These are phyloP conservation scores for Frankliniella fusca DNA, from an alignment of 2,888 invertebrate species.

Conservation along the genomic window DNA sequence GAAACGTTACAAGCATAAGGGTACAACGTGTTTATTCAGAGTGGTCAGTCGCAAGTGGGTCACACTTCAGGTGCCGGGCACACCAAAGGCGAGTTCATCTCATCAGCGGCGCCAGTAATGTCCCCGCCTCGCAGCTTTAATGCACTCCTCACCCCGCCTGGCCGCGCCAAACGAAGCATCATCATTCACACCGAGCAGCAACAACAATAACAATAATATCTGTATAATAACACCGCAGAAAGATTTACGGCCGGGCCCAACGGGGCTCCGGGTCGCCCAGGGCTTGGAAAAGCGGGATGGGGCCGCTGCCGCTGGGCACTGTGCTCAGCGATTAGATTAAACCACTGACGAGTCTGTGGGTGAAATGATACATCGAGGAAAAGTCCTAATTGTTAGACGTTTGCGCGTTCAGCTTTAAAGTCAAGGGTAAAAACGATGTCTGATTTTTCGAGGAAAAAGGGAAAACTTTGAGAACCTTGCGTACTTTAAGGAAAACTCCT, in stretches of 20 bases:
- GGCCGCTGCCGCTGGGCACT: not conserved
- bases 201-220: not conserved
- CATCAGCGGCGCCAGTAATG: not conserved
- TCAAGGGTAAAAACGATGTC: too few species aligned
- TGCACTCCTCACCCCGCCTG: not conserved
- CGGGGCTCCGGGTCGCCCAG: not conserved
- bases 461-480: too few species aligned
- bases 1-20: not conserved
- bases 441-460: too few species aligned
- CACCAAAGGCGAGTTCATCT: not conserved
- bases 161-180: conserved; percentile 10
- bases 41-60: not conserved
- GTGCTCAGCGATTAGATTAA: conserved; percentile 5
- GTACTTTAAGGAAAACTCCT: too few species aligned
- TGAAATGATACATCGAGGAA: conserved; percentile 2
- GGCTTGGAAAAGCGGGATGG: not conserved
- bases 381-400: conserved; percentile 3
- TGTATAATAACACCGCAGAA: not conserved
- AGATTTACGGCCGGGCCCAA: conserved; percentile 8
- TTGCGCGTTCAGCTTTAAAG: not conserved
- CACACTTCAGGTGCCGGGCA: not conserved
- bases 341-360: conserved; percentile 4
- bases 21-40: not conserved
- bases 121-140: conserved; percentile 8
- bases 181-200: conserved; percentile 15